Conservation (phyloP, 2,888 invertebrate species). For the Trissonchulus sp. region DNA sequence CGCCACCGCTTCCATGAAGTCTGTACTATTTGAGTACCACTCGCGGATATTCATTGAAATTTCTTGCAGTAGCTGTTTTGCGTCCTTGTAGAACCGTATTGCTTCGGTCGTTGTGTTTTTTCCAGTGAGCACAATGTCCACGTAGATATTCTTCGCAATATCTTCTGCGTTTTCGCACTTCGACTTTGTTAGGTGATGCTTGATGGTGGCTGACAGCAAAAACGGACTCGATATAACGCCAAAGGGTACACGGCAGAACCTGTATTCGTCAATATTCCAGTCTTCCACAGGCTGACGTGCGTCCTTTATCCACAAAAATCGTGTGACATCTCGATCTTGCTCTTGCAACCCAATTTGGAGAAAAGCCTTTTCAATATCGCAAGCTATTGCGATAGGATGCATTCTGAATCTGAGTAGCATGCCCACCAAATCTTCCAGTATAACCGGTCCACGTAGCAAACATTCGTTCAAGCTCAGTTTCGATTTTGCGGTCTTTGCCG, state of each 20-base stretch:
- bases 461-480: slow-evolving; percentile 21
- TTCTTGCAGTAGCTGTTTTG: slow-evolving; percentile 27
- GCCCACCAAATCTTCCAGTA: slow-evolving; percentile 11
- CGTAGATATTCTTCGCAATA: slow-evolving; percentile 26
- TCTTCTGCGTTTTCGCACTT: not conserved
- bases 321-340: slow-evolving; percentile 31
- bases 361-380: slow-evolving; percentile 17
- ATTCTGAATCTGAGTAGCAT: slow-evolving; percentile 19
- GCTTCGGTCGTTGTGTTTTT: slow-evolving; percentile 17
- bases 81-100: slow-evolving; percentile 14
- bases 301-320: slow-evolving; percentile 28
- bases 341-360: slow-evolving; percentile 15
- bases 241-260: slow-evolving; percentile 28
- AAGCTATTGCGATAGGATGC: not conserved
- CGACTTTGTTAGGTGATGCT: slow-evolving; percentile 22
- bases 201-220: slow-evolving; percentile 27
- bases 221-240: slow-evolving; percentile 29
- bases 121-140: slow-evolving; percentile 32
- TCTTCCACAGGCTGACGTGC: slow-evolving; percentile 9
- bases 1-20: slow-evolving; percentile 9
- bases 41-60: slow-evolving; percentile 30
- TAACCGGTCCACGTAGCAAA: slow-evolving; percentile 18
- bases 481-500: not conserved
- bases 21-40: slow-evolving; percentile 34
- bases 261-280: not conserved